Percentiles rank a stretch among this genome's conserved stretches.
phyloP scores from a whole-genome alignment of 2,113 vertebrate species.

The Oxygymnocypris stewartii region DNA sequence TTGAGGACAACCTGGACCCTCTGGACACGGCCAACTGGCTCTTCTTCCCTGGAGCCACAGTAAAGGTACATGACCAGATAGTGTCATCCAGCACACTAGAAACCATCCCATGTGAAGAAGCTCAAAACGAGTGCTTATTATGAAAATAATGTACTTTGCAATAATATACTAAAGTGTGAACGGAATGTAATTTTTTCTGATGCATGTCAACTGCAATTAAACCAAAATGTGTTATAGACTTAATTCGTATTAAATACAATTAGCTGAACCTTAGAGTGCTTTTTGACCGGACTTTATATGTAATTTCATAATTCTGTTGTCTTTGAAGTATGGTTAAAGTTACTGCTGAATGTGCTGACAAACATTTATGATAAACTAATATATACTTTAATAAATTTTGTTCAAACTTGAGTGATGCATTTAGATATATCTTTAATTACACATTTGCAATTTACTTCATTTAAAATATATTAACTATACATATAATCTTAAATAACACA shows the following conservation, averaged over 20 bases:
- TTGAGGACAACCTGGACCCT: slow-evolving; percentile 94
- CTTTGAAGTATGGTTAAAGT: no score
- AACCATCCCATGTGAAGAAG: background rate
- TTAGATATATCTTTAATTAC: background rate
- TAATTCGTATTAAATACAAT: no score
- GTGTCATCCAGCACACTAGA: background rate
- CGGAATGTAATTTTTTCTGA: background rate
- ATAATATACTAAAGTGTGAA: background rate
- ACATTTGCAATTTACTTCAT: background rate
- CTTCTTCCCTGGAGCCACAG: slow-evolving; percentile 95
- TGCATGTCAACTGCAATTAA: background rate
- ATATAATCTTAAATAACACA: background rate
- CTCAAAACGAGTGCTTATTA: background rate
- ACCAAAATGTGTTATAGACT: background rate
- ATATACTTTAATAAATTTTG: no score
- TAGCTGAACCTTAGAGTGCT: no score
- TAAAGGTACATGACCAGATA: slow-evolving; percentile 81
- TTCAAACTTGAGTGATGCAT: no score
- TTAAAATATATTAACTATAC: background rate
- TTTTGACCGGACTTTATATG: no score
- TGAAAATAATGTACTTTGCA: background rate
- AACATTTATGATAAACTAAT: no score
- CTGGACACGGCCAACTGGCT: slow-evolving; percentile 97
- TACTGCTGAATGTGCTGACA: no score
- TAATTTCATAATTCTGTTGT: no score